Percentiles rank a stretch among this genome's conserved stretches.
Conservation (phyloP, 2,113 vertebrate species). For the Oryzias javanicus region DNA sequence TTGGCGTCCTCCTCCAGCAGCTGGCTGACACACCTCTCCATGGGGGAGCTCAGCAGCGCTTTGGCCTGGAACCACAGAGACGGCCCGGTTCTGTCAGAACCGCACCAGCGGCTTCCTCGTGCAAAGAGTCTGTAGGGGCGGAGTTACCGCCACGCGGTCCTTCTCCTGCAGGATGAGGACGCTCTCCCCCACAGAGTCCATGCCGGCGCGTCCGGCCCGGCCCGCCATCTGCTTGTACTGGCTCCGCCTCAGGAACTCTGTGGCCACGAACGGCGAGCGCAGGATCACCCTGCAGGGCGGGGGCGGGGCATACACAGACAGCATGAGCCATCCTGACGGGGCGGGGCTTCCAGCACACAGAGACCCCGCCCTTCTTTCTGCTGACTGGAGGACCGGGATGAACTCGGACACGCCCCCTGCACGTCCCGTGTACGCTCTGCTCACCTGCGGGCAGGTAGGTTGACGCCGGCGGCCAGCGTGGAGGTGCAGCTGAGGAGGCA, state of each 20-base stretch:
- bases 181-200: constrained; percentile 89
- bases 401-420: no score
- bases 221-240: constrained; percentile 98
- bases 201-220: constrained; percentile 92
- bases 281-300: constrained; percentile 72
- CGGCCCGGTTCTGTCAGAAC: no score
- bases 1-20: constrained; percentile 80
- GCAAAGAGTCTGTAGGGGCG: neutral
- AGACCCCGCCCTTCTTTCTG: no score
- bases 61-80: constrained; percentile 75
- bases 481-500: constrained; percentile 94
- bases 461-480: constrained; percentile 93
- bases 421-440: neutral
- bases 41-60: constrained; percentile 81
- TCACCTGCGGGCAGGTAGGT: constrained; percentile 93
- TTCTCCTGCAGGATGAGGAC: constrained; percentile 90
- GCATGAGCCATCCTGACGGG: no score
- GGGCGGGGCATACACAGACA: neutral
- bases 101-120: neutral
- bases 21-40: constrained; percentile 89
- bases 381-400: no score
- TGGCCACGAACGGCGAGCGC: constrained; percentile 90
- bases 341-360: no score
- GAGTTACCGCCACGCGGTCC: constrained; percentile 81
- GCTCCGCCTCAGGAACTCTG: constrained; percentile 87